Evolutionary conservation across 2,888 invertebrate species (phyloP).

Genomic region (Dermolepida albohirtum): DNA sequence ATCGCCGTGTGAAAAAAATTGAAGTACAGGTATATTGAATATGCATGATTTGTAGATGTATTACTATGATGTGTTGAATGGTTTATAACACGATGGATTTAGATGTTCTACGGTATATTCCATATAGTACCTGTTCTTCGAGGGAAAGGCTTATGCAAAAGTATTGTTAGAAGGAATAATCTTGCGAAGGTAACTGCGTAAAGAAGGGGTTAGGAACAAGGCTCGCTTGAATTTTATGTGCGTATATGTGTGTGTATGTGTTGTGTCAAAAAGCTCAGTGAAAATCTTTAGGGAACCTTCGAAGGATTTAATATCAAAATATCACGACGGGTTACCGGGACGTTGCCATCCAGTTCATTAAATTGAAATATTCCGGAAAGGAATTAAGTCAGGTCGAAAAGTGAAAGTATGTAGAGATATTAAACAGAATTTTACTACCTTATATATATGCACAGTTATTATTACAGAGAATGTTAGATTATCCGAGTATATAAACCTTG

Average conservation of each 20-base stretch:
- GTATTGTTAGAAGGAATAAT: conserved; percentile 18
- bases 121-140: neutral
- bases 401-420: conserved; percentile 2
- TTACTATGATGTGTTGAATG: too few species aligned
- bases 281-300: conserved; percentile 36
- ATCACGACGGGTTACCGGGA: conserved; percentile 57
- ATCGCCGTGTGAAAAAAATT: conserved; percentile 39
- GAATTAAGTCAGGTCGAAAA: conserved; percentile 42
- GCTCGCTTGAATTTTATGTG: conserved; percentile 1
- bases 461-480: too few species aligned
- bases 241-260: conserved; percentile 1
- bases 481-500: too few species aligned
- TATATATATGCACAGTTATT: too few species aligned
- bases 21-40: conserved; percentile 33
- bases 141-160: conserved; percentile 7
- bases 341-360: conserved; percentile 54
- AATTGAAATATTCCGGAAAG: conserved; percentile 48
- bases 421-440: too few species aligned
- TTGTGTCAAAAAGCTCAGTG: conserved; percentile 37
- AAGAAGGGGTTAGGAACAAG: conserved; percentile 4
- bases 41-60: conserved; percentile 37
- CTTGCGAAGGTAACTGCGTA: conserved; percentile 3
- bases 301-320: conserved; percentile 50
- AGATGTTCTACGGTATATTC: neutral
- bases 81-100: too few species aligned